Base-by-base conservation (phyloP, 2,797 vertebrate genomes). In the Acanthurus tractus region DNA sequence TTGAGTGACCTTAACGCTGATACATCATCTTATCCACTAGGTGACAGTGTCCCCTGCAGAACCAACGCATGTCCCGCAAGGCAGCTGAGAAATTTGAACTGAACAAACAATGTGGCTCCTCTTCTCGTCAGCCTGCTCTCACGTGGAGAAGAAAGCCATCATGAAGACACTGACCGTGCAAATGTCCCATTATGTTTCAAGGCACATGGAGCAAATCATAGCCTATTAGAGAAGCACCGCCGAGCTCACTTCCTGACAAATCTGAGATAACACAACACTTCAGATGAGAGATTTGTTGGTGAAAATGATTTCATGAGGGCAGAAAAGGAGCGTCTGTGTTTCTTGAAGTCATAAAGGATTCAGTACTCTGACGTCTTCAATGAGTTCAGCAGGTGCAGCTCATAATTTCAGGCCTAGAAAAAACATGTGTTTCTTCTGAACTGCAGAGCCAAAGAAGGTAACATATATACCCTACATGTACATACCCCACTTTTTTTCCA, bases 121-220 rank as follows among this genome's bases (percentile, higher is more conserved):
- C 14, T 50, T 42, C 46, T 67, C 4, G 11, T 73, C 40, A 25
- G 10, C 17, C 3, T 29, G 25, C 53, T 68, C 15, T 58, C 25
- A 22, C 46, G 13, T 13, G 15, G 18, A 56, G 57, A 53, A 17
- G 12, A 25, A 23, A 54, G 4, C 23, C 1, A 70, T 52, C 36
- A 65, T 6, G 49, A 74, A 66, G 44, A 76, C 36, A 71, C 12
- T 14, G 48, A 61, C 12, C 3, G 11, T 11, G 58, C n/a, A 75
- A 76, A 81, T 54, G 62, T 64, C 53, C 23, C 61, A 48, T 52
- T 23, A 40, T 46, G 63, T 66, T 70, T 79, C 36, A 88, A 90
- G 85, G 82, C 87, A 90, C 89, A 62, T 63, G 66, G 46, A 86
- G 82, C 65, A 83, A 84, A 86, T 76, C 69, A 76, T 40, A 70